Conservation (phyloP, 2,888 invertebrate species). For the Melipona bicolor region DNA sequence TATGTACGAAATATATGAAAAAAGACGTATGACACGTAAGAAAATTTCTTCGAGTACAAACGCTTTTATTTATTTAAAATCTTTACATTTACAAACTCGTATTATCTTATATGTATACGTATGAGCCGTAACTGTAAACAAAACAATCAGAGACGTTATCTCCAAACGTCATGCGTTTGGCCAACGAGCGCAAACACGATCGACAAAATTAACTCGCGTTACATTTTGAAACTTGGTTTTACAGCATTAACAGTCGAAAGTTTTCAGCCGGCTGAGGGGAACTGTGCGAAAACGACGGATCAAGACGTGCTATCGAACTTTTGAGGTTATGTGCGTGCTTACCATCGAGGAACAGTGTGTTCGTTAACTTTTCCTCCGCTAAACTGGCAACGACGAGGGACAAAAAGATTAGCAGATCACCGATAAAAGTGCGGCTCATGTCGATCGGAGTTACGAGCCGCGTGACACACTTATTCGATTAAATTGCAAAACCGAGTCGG, state of each 20-base stretch:
- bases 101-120: neutral
- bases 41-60: neutral
- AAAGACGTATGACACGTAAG: neutral
- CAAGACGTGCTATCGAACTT: neutral
- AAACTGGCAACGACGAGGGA: conserved; percentile 22
- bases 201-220: neutral
- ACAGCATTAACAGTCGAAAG: neutral
- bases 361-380: neutral
- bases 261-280: neutral
- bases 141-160: neutral
- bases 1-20: no score
- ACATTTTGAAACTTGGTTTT: neutral
- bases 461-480: conserved; percentile 44
- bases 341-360: conserved; percentile 53
- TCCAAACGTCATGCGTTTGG: neutral
- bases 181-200: neutral
- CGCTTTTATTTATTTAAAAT: conserved; percentile 26
- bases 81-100: conserved; percentile 2
- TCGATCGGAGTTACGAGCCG: conserved; percentile 25
- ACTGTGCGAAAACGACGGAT: neutral
- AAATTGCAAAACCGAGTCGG: conserved; percentile 32
- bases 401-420: conserved; percentile 19
- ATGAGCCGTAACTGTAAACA: no score
- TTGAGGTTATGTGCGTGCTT: conserved; percentile 73
- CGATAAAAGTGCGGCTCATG: conserved; percentile 41